Base-by-base conservation (phyloP, 2,888 invertebrate genomes). In the Melinopterus prodromus region DNA sequence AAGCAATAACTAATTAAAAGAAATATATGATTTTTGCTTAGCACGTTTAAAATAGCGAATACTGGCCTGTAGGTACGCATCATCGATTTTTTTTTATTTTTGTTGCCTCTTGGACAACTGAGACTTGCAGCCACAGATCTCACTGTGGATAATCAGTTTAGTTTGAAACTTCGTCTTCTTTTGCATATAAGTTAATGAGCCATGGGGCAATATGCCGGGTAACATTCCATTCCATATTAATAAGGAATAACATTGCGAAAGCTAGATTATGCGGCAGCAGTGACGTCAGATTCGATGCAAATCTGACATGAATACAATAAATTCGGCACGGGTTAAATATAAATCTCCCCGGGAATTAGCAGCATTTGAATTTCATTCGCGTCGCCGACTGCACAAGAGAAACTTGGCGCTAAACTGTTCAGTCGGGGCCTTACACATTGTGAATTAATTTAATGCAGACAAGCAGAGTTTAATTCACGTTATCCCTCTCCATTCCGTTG, bases 241-340 rank as follows among this genome's bases (percentile, higher is more conserved):
- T 53, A 12, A 1, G 1, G 9, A 53, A 53, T 26, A 53, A 7
- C 53, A 12, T 53, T 9, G 53, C 53, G 53, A 12, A 53, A 53
- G 12, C 53, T 53, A 12, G 53, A 53, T 53, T 53, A 9, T 9
- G 53, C 53, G 53, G 53, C 12, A 12, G 53, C 53, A 7, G 53
- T 53, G 53, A 53, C 53, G 1, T 53, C 53, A 53, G 12, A 53
- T 53, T 53, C 53, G 53, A 53, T 53, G 53, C 53, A 53, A 53
- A 53, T 53, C 53, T 53, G 53, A 53, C 53, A 53, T 53, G 53
- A 53, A 53, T 53, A 53, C 53, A 53, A 53, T 53, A 53, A 53
- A 53, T 53, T 53, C 53, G 53, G 53, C 53, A 53, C 53, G 53
- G 53, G 53, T 53, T 53, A 53, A 53, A 53, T 53, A 53, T 53